Evolutionary conservation across 2,113 vertebrate species (phyloP), one percentile per base, ranked within the genome.

Genomic region (Coptodon rendalli): DNA sequence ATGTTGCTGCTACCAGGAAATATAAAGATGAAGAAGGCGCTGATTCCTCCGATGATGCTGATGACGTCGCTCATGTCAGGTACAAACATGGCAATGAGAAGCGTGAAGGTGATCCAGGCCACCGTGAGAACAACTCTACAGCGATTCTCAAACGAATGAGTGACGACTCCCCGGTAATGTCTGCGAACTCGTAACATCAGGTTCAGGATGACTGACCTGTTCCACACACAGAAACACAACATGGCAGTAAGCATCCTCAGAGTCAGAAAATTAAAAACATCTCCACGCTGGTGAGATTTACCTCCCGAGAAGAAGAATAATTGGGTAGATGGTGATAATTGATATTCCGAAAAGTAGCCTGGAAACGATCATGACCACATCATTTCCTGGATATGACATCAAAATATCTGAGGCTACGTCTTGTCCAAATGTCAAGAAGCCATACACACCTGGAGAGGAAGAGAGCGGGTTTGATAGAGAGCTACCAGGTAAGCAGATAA

Each of bases 21-120:
- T 86, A 98, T 97, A 90, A 99, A 99, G 94, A 99, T 99, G 96
- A 99, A 99, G 95, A 98, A 98, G 52, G 98, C 97, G 0, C 98
- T 99, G 96, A 99, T 95, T 82, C 98, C 97, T 0, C 98, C 98
- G 0, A 98, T 99, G 88, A 99, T 93, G 2, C 97, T 96, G 6
- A 99, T 97, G 92, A 99, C 94, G 5, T 98, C 92, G 5, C 97
- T 95, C 45, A 99, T 99, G 96, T 99, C 98, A 0, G 98, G 98
- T 31, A 98, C 97, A 1, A 97, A 96, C 40, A 99, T 95, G 83
- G 98, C 97, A 1, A 98, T 95, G 91, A 94, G 19, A 0, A 99
- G 97, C 0, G 98, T 99, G 52, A 96, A 3, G 0, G 93, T 43
- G 78, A 99, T 97, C 98, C 98, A 99, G 11, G 96, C 73, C 5